A percentile compares a stretch with the other conserved stretches of the same genome.
These are phyloP conservation scores for Graptemys geographica DNA, from an alignment of 2,797 vertebrate genomes.

Conservation along the genomic window DNA sequence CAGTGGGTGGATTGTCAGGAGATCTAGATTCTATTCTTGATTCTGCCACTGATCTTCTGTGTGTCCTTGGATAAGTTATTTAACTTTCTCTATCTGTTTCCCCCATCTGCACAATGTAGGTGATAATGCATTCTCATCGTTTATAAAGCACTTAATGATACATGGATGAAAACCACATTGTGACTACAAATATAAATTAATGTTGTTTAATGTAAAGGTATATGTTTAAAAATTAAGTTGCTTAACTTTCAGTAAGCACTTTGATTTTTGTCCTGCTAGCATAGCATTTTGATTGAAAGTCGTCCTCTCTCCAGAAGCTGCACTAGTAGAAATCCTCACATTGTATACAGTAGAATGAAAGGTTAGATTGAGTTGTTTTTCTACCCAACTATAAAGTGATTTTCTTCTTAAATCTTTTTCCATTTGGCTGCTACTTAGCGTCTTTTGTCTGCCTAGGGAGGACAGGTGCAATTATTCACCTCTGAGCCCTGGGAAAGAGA, in stretches of 20 bases:
- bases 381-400: conserved; percentile 49
- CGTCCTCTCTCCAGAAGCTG: conserved; percentile 7
- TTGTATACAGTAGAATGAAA: conserved; percentile 40
- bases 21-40: not conserved
- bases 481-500: conserved; percentile 55
- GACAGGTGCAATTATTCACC: conserved; percentile 69
- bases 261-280: conserved; percentile 29
- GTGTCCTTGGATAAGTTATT: conserved; percentile 7
- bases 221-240: not conserved
- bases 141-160: not conserved
- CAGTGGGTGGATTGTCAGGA: not conserved
- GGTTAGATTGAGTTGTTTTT: conserved; percentile 50
- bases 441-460: conserved; percentile 68
- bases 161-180: not conserved
- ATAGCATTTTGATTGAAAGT: conserved; percentile 6
- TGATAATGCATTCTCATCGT: not conserved
- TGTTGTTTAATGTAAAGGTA: conserved; percentile 10
- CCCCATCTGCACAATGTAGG: not conserved
- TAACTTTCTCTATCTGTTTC: not conserved
- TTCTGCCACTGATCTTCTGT: not conserved
- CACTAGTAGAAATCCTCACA: conserved; percentile 19
- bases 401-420: conserved; percentile 59
- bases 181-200: not conserved
- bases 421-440: conserved; percentile 44
- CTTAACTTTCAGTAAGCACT: not conserved